Evolutionary conservation across 2,113 vertebrate species (phyloP), one percentile per base, ranked within the genome.

Genomic region (Alaudala cheleensis): DNA sequence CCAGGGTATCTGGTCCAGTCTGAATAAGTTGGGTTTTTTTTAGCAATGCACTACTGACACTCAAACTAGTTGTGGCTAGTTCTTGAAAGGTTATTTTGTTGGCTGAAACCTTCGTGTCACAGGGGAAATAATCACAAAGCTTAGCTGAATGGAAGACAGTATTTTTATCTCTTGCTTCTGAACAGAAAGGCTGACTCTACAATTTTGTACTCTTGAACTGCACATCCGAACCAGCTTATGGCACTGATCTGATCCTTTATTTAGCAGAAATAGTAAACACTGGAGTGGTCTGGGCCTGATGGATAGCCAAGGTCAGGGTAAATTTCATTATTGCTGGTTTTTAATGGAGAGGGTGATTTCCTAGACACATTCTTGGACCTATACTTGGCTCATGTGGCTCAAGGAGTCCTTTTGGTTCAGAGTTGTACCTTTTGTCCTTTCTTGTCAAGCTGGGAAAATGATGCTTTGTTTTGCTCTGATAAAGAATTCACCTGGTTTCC

Each of bases 401-500:
- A 54, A 81, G 74, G 77, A 93, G 71, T 91, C 81, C 66, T 86
- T 92, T 81, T 50, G 51, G 81, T 86, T 92, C 61, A 34, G 61
- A 61, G 16, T 60, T 81, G 74, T 92, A 80, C 69, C 64, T 95
- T 92, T 88, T 91, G 90, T 84, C 97, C 96, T 97, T 97, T 91
- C 88, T 88, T 97, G 97, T 97, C 97, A 88, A 88, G 57, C 0
- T 73, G 81, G 81, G 84, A 67, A 85, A 91, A 71, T 19, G 50
- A 82, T 69, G 86, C 82, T 84, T 84, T 3, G 5, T 92, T 96
- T 94, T 95, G 69, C 83, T 53, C 84, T 92, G 72, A 95, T 97
- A 86, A 93, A 94, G 88, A 93, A 96, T 97, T 97, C 96, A 96
- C 94, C 93, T 92, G 73, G 86, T 78, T 97, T 96, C 91, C 79